A percentile compares a stretch with the other conserved stretches of the same genome.
Evolutionary conservation across 2,113 vertebrate genomes (phyloP).

Genomic region (Malurus elegans): DNA sequence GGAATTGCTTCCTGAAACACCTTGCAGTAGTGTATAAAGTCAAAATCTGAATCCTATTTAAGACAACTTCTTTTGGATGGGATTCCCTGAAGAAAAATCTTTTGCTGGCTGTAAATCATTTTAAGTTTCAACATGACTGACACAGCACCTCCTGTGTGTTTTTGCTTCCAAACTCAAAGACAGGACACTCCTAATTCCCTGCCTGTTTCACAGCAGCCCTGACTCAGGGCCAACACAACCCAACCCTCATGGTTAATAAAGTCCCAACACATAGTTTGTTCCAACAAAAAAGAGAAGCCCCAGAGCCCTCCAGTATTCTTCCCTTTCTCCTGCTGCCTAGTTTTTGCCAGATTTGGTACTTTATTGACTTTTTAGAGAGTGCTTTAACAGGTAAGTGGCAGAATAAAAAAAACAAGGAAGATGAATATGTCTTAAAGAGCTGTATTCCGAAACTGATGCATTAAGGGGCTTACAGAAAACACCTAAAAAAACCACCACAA

Average conservation of each 20-base stretch:
- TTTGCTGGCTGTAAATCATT: neutral
- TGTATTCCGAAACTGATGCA: neutral
- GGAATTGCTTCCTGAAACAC: neutral
- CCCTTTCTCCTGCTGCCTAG: neutral
- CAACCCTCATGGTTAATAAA: neutral
- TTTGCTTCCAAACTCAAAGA: neutral
- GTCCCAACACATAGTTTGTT: neutral
- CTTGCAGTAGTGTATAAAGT: neutral
- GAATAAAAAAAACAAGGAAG: neutral
- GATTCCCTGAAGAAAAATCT: neutral
- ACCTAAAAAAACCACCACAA: neutral
- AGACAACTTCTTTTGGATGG: neutral
- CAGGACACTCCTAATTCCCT: rapidly evolving
- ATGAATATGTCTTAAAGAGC: neutral
- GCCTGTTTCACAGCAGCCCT: neutral
- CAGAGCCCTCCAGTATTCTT: neutral
- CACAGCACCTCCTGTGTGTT: neutral
- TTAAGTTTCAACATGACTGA: neutral
- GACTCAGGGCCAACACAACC: neutral
- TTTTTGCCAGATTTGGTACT: neutral
- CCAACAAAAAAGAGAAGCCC: neutral
- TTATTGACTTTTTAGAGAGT: neutral
- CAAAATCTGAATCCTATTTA: neutral
- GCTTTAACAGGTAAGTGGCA: neutral
- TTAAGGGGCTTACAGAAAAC: neutral